These are phyloP conservation scores for Pseudachorutes palmiensis DNA, from an alignment of 1,140 invertebrate genomes.

Conservation along the genomic window DNA sequence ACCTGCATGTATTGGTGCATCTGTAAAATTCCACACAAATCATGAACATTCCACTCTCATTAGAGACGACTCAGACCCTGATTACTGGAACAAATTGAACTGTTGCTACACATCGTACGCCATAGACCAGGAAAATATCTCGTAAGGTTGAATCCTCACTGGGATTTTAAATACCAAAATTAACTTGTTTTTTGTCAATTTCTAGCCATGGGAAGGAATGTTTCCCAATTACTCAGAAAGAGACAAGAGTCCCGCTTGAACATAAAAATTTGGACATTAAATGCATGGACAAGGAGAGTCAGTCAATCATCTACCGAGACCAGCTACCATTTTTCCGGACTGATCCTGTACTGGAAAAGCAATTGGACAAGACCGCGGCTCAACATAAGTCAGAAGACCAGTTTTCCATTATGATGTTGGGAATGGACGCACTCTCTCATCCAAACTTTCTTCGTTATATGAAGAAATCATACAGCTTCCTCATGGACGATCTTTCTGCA, in stretches of 20 bases:
- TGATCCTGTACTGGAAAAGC: background rate
- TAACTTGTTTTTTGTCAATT: background rate
- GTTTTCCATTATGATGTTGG: constrained; percentile 45
- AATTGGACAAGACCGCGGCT: background rate
- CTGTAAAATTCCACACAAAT: background rate
- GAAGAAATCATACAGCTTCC: constrained; percentile 44
- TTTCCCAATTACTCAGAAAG: background rate
- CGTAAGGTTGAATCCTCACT: background rate
- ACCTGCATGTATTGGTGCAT: background rate
- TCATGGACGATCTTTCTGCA: constrained; percentile 41
- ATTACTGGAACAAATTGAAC: background rate
- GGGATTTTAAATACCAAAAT: background rate
- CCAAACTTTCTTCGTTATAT: constrained; percentile 51
- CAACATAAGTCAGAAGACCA: background rate
- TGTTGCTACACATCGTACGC: background rate
- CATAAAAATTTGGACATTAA: background rate
- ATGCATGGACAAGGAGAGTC: background rate
- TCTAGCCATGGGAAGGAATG: background rate
- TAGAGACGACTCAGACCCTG: background rate
- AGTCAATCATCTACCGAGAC: background rate
- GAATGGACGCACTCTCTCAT: constrained; percentile 51
- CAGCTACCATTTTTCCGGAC: background rate
- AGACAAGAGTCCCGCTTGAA: background rate
- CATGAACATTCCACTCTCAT: background rate
- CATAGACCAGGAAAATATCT: background rate